Conservation (phyloP, 2,113 vertebrate species). For the Hassar affinis region DNA sequence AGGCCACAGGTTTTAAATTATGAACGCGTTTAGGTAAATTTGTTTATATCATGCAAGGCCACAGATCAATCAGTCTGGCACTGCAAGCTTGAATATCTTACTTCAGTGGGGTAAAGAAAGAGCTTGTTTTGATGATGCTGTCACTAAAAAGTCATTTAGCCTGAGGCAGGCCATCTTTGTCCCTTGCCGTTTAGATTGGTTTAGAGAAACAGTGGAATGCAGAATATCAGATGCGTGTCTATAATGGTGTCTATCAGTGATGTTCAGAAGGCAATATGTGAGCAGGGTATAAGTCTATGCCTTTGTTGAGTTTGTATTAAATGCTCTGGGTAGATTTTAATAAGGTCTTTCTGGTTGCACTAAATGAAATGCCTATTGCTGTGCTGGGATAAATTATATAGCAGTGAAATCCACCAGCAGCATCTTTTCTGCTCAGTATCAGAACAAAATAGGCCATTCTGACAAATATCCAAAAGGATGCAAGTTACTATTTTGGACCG, state of each 20-base stretch:
- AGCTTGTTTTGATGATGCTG: slow-evolving; percentile 44
- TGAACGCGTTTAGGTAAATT: slow-evolving; percentile 49
- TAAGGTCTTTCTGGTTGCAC: slow-evolving; percentile 18
- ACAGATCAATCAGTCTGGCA: slow-evolving; percentile 43
- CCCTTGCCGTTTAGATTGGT: slow-evolving; percentile 32
- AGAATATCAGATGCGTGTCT: slow-evolving; percentile 24
- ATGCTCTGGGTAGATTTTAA: slow-evolving; percentile 28
- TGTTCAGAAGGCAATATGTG: slow-evolving; percentile 7
- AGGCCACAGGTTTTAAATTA: slow-evolving; percentile 49
- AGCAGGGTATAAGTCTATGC: not conserved
- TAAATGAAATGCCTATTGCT: slow-evolving; percentile 18
- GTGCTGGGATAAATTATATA: slow-evolving; percentile 22
- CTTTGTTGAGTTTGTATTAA: slow-evolving; percentile 18
- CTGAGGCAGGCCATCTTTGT: slow-evolving; percentile 42
- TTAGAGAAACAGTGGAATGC: slow-evolving; percentile 25
- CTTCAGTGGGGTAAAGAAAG: slow-evolving; percentile 34
- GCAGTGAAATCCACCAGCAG: not conserved
- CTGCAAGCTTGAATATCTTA: slow-evolving; percentile 37
- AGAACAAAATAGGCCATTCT: not conserved
- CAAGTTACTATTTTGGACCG: not conserved
- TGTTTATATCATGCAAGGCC: slow-evolving; percentile 47
- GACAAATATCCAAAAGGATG: slow-evolving; percentile 20
- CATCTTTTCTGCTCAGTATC: not conserved
- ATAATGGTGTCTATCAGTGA: slow-evolving; percentile 23
- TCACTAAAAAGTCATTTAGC: slow-evolving; percentile 52